Evolutionary conservation across 1,140 invertebrate genomes (phyloP).

Genomic region (Copidosoma floridanum): DNA sequence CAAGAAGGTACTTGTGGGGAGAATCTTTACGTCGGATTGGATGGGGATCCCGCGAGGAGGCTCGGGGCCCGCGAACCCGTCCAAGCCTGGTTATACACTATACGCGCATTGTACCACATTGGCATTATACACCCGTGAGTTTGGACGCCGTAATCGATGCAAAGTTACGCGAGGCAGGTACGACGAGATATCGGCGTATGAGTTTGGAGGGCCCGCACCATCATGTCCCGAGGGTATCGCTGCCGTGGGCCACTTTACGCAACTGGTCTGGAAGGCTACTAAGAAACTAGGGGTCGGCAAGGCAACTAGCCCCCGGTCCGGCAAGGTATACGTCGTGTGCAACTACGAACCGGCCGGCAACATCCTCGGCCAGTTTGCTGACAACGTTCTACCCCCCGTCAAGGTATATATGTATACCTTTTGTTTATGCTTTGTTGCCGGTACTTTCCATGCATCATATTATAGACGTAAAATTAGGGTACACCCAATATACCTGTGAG

Average conservation of each 20-base stretch:
- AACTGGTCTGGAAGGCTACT: constrained; percentile 66
- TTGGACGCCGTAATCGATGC: too few relatives aligned
- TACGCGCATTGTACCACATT: too few relatives aligned
- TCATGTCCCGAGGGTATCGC: constrained; percentile 16
- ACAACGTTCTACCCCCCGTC: constrained; percentile 57
- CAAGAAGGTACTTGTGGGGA: constrained; percentile 60
- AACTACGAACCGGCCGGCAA: constrained; percentile 73
- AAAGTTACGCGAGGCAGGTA: constrained; percentile 31
- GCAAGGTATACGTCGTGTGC: constrained; percentile 64
- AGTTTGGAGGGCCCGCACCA: constrained; percentile 33
- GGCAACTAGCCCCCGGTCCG: constrained; percentile 52
- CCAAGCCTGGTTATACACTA: constrained; percentile 41
- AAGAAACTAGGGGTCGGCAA: constrained; percentile 64
- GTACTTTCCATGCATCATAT: too few relatives aligned
- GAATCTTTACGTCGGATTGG: constrained; percentile 61
- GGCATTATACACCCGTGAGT: neutral
- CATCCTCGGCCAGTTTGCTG: constrained; percentile 59
- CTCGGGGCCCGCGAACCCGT: constrained; percentile 37
- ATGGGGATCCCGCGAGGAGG: constrained; percentile 49
- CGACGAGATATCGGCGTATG: constrained; percentile 36
- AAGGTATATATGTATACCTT: too few relatives aligned
- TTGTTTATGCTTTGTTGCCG: too few relatives aligned
- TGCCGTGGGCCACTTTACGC: constrained; percentile 60
- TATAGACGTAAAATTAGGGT: too few relatives aligned
- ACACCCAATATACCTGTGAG: too few relatives aligned